phyloP scores from a whole-genome alignment of 2,113 vertebrate species.

The Monarcha castaneiventris region DNA sequence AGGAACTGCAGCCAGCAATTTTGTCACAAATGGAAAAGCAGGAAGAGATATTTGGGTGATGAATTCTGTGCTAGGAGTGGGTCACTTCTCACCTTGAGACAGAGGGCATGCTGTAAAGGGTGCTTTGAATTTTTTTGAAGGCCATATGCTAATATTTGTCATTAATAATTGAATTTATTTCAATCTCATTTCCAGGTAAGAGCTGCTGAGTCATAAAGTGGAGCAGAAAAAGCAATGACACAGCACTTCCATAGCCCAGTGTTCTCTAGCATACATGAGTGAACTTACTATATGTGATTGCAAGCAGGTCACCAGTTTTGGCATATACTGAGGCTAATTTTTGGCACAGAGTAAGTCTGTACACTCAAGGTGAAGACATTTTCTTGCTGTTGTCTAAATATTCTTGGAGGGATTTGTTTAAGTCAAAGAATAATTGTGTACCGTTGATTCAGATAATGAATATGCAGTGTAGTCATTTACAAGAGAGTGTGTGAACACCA shows the following conservation, averaged over 20 bases:
- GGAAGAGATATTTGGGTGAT: neutral
- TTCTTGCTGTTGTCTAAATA: neutral
- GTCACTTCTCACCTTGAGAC: neutral
- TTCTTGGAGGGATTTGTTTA: neutral
- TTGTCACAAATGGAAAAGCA: neutral
- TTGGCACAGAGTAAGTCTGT: neutral
- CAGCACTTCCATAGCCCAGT: neutral
- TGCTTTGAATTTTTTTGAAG: neutral
- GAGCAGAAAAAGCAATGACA: neutral
- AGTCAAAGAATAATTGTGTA: neutral
- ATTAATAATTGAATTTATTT: neutral
- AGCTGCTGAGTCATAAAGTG: neutral
- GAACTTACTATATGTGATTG: neutral
- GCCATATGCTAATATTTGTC: neutral
- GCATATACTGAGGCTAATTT: neutral
- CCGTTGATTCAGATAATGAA: neutral
- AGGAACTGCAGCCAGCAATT: neutral
- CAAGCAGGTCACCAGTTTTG: neutral
- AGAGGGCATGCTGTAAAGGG: neutral
- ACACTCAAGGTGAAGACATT: rapidly evolving
- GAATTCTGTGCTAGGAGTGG: neutral
- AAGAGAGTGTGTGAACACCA: neutral
- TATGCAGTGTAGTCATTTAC: neutral
- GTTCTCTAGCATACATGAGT: neutral
- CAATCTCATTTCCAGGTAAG: neutral